Evolutionary conservation across 2,113 vertebrate genomes (phyloP), one percentile per base, ranked within the genome.

Genomic region (Calypte anna): DNA sequence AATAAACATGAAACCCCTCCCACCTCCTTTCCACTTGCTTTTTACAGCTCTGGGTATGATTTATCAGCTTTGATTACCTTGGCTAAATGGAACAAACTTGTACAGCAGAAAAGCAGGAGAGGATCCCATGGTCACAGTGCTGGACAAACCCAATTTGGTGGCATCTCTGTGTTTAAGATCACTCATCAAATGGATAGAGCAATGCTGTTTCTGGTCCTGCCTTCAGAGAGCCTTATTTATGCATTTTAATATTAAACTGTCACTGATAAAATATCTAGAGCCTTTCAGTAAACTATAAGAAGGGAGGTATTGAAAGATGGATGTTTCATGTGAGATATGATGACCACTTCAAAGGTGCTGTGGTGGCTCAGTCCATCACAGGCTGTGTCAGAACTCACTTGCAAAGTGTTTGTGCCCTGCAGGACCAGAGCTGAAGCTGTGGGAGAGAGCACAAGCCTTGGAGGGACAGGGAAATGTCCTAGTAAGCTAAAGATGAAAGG

Each of bases 51-150:
- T 40, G 73, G 36, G 12, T 48, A 3, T 63, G 19, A 31, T 46
- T 66, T 66, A 25, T 72, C 82, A 55, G n/a, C 33, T 78, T 33
- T 44, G 77, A 43, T 72, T 59, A 18, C 58, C 14, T 7, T 8
- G 46, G 64, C 53, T 62, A 50, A 54, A 61, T 3, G 48, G 67
- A 62, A 57, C 13, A 27, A 74, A 27, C 20, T 36, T 15, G 16
- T 31, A 30, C 21, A 31, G 44, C 1, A 0, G 20, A 31, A 14
- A 55, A 48, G 10, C 2, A 9, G 62, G 55, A 73, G 75, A 66
- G 22, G 58, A 43, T 66, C 24, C 51, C 20, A 6, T 0, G 2
- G 58, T 36, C 40, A 20, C 53, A 15, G 30, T 3, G 0, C 43
- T 33, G 30, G n/a, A 14, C 51, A 16, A 24, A 55, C 16, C 40